Evolutionary conservation across 2,888 invertebrate genomes (phyloP).

Genomic region (Digitonthophagus gazella): DNA sequence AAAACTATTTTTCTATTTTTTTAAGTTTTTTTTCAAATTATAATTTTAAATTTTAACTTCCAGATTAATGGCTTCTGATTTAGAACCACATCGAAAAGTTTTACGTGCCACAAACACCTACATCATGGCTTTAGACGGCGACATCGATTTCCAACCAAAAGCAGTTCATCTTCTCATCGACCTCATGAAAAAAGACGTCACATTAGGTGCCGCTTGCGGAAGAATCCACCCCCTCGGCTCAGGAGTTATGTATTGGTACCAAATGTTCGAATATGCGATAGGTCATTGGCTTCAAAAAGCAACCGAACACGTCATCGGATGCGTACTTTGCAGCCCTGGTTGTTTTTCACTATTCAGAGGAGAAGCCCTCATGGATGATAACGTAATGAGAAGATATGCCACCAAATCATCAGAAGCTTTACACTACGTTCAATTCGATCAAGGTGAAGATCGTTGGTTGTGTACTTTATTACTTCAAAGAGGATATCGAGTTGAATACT

Average conservation of each 20-base stretch:
- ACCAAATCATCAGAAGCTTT: conserved; percentile 72
- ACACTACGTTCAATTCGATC: conserved; percentile 90
- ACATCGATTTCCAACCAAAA: conserved; percentile 81
- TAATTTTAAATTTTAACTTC: no score
- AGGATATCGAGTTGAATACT: conserved; percentile 90
- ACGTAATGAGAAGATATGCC: conserved; percentile 86
- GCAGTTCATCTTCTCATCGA: conserved; percentile 78
- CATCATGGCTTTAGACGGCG: conserved; percentile 81
- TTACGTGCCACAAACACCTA: conserved; percentile 66
- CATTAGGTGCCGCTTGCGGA: conserved; percentile 82
- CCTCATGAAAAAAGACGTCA: conserved; percentile 79
- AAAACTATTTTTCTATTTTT: background rate
- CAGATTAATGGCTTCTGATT: conserved; percentile 43
- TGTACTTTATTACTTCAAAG: conserved; percentile 89
- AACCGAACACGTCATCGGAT: conserved; percentile 85
- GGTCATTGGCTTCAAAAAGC: conserved; percentile 93
- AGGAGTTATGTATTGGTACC: conserved; percentile 50
- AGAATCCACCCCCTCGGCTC: conserved; percentile 85
- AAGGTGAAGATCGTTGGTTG: conserved; percentile 96
- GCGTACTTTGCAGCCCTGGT: conserved; percentile 88
- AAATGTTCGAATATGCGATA: conserved; percentile 84
- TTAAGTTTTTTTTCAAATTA: no score
- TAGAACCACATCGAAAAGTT: conserved; percentile 50
- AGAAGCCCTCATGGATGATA: conserved; percentile 85
- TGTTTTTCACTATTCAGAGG: conserved; percentile 89